Evolutionary conservation across 92 coral and sea anemone genomes (phyloP).

Genomic region (Blastomussa wellsi): DNA sequence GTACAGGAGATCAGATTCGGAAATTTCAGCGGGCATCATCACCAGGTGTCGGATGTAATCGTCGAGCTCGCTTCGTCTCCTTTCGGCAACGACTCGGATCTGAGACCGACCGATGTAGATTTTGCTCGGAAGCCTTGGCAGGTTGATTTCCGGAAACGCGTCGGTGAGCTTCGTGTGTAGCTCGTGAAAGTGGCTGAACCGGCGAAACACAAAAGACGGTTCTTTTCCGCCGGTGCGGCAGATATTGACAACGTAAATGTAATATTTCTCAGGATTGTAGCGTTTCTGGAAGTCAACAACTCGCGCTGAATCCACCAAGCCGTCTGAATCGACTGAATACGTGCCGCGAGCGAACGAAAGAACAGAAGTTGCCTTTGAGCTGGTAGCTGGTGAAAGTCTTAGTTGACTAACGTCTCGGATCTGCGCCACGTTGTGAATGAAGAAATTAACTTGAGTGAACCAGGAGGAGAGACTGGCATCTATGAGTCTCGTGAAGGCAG

Average conservation of each 20-base stretch:
- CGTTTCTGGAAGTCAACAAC: slow-evolving; percentile 98
- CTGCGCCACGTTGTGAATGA: slow-evolving; percentile 98
- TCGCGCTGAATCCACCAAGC: slow-evolving; percentile 84
- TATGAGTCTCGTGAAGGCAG: slow-evolving; percentile 90
- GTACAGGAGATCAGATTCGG: slow-evolving; percentile 87
- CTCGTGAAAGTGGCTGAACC: slow-evolving; percentile 93
- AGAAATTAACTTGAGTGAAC: slow-evolving; percentile 98
- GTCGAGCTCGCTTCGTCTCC: slow-evolving; percentile 91
- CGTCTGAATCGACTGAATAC: slow-evolving; percentile 70
- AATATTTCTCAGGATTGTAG: slow-evolving; percentile 92
- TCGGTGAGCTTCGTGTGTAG: slow-evolving; percentile 82
- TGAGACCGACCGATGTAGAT: slow-evolving; percentile 96
- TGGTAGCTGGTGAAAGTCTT: slow-evolving; percentile 57
- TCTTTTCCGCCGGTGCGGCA: slow-evolving; percentile 73
- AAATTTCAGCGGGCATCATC: slow-evolving; percentile 76
- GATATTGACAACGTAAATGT: slow-evolving; percentile 88
- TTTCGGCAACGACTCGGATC: slow-evolving; percentile 97
- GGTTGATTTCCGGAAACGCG: slow-evolving; percentile 74
- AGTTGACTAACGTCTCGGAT: slow-evolving; percentile 83
- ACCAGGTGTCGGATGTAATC: slow-evolving; percentile 79
- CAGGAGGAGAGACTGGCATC: slow-evolving; percentile 91
- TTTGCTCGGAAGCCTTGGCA: slow-evolving; percentile 93
- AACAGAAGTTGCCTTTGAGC: slow-evolving; percentile 64
- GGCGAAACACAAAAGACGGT: slow-evolving; percentile 94
- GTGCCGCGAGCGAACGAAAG: slow-evolving; percentile 87